Base-by-base conservation (phyloP, 2,797 vertebrate genomes). In the Melanotaenia parkinsoni region DNA sequence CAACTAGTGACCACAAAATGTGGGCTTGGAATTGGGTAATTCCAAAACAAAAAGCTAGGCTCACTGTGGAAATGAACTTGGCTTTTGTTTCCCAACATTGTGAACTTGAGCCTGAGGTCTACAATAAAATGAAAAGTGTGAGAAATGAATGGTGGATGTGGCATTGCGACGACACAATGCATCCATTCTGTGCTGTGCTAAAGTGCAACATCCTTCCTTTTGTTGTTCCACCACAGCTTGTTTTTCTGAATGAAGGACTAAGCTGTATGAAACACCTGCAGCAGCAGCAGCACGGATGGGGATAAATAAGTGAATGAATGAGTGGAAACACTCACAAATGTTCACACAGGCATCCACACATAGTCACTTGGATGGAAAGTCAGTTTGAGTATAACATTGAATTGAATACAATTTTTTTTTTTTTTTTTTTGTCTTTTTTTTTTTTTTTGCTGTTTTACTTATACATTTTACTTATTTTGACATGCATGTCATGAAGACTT, bases 171-270 rank as follows among this genome's bases (percentile, higher is more conserved):
- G 40, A 81, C 82, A 92, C 91, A 93, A 92, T 92, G 79, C 74
- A 0, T 67, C 90, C 86, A 89, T 89, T 93, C 90, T 88, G 83
- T 53, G 61, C 64, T 57, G 51, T 9, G 73, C 58, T 77, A 53
- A 87, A 89, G 85, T 85, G 87, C 84, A n/a, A 92, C 89, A 92
- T 92, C 91, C 92, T 92, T 91, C 90, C 90, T 89, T 61, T 82
- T 85, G 86, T 88, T 90, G 87, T 84, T 76, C 66, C 70, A 16
- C 63, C 43, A 10, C 66, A 22, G 74, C 65, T 45, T 76, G 72
- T 71, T 80, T 86, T 89, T 80, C 70, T 92, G 86, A 92, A 89
- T 86, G 86, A 86, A 85, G 58, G 30, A 1, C 67, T 5, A 70
- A 70, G 71, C 61, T 63, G 77, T 80, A 71, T 60, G 77, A 85